phyloP scores from a whole-genome alignment of 30 jellyfish, hydroid and myxozoan species.

The Clytia hemisphaerica region DNA sequence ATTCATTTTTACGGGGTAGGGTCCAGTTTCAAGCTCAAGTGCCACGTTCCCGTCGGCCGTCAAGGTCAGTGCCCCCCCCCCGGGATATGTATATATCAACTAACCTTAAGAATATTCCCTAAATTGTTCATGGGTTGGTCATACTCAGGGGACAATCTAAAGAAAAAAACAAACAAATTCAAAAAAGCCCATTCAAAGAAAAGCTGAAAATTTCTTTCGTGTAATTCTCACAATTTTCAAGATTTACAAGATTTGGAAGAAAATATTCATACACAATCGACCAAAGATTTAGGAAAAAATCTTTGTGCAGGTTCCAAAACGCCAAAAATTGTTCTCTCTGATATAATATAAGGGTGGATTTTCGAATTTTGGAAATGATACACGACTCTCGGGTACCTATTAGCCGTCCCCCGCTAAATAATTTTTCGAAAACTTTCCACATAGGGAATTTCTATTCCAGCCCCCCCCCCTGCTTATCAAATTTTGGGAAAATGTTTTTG shows the following conservation, averaged over 20 bases:
- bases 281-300: not conserved
- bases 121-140: conserved; percentile 85
- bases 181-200: not conserved
- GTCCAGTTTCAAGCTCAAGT: conserved; percentile 58
- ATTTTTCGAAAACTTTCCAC: too few relatives aligned
- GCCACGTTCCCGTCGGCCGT: too few relatives aligned
- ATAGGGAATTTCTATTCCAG: too few relatives aligned
- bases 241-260: too few relatives aligned
- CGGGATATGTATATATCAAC: conserved; percentile 32
- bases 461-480: too few relatives aligned
- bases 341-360: not conserved
- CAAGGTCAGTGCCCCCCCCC: too few relatives aligned
- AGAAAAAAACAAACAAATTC: not conserved
- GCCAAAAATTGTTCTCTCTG: not conserved
- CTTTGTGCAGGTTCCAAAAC: not conserved
- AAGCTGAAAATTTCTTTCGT: not conserved
- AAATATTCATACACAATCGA: not conserved
- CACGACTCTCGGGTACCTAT: not conserved
- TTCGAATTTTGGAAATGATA: not conserved
- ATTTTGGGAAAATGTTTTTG: too few relatives aligned
- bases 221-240: not conserved
- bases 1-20: conserved; percentile 30
- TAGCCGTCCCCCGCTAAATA: not conserved
- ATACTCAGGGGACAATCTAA: conserved; percentile 59
- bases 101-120: conserved; percentile 82